Base-by-base conservation (phyloP, 2,888 invertebrate genomes). In the Periphyllus acericola region DNA sequence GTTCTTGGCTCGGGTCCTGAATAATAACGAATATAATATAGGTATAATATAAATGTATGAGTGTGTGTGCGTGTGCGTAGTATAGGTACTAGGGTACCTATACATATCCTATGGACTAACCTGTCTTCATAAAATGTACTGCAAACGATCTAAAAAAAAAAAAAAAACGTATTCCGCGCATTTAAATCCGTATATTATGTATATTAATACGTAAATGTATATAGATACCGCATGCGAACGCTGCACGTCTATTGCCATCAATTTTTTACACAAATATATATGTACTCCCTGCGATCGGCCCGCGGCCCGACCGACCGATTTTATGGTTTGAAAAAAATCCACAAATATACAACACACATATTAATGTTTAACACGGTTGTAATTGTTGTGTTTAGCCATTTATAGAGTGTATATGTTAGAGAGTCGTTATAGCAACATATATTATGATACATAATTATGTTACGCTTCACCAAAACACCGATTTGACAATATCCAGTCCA, bases 1-100 rank as follows among this genome's bases (percentile, higher is more conserved):
- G 55, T 80, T 79, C 79, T 86, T 86, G 86, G 86, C 86, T 86
- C 79, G 29, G n/a, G 36, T 86, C 72, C 79, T 80, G 86, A 86
- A 86, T 86, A 86, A 80, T 86, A 86, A 68, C 36, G 84, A 78
- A 52, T 34, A 66, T 40, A 66, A 71, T 5, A 17, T 11, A 72
- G 6, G 66, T 66, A 32, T 32, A 32, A 46, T 55, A 29, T 21
- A 60, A 19, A 29, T 40, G 21, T 29, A 25, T 29, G 25, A 29
- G 40, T 25, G 11, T 66, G 29, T n/a, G 11, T 71, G 14, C 32
- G 29, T 29, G 29, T 29, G 21, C 17, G 60, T 19, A 14, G 8
- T 6, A 68, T 29, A 68, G 3, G 29, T 68, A n/a, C n/a, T n/a
- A n/a, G n/a, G n/a, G n/a, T n/a, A n/a, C n/a, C n/a, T n/a, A 68